Percentiles rank a stretch among this genome's conserved stretches.
These are phyloP conservation scores for Archocentrus centrarchus DNA, from an alignment of 2,113 vertebrate species.

Conservation along the genomic window DNA sequence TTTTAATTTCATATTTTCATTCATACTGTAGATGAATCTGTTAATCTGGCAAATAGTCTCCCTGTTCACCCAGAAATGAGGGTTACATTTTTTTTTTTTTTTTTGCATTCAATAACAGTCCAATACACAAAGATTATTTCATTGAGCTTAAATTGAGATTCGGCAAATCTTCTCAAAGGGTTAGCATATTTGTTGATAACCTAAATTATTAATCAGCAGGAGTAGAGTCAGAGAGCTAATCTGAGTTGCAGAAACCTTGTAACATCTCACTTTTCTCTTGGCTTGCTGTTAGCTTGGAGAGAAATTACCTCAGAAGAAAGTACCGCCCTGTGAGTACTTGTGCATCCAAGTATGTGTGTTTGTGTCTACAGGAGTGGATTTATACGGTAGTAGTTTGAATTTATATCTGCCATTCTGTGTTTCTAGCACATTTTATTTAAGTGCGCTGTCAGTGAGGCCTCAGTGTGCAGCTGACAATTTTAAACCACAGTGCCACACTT, in stretches of 20 bases:
- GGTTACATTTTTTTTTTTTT: neutral
- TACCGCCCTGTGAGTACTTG: too few species aligned
- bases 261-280: slow-evolving; percentile 12
- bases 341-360: neutral
- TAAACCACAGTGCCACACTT: slow-evolving; percentile 48
- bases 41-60: neutral
- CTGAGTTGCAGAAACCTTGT: neutral
- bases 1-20: neutral
- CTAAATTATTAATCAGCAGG: neutral
- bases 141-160: neutral
- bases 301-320: slow-evolving; percentile 36
- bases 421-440: slow-evolving; percentile 71
- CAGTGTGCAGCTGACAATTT: slow-evolving; percentile 50
- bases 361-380: neutral
- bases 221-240: neutral
- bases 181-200: neutral
- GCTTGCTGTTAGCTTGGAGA: slow-evolving; percentile 29
- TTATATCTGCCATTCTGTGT: slow-evolving; percentile 58
- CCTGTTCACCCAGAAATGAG: neutral
- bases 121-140: neutral
- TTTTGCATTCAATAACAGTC: too few species aligned
- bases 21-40: neutral
- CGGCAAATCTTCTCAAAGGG: neutral
- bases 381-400: slow-evolving; percentile 29
- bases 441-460: slow-evolving; percentile 62